Conservation (phyloP, 53 echinoderm and acorn worm species). For the Holothuria scabra region DNA sequence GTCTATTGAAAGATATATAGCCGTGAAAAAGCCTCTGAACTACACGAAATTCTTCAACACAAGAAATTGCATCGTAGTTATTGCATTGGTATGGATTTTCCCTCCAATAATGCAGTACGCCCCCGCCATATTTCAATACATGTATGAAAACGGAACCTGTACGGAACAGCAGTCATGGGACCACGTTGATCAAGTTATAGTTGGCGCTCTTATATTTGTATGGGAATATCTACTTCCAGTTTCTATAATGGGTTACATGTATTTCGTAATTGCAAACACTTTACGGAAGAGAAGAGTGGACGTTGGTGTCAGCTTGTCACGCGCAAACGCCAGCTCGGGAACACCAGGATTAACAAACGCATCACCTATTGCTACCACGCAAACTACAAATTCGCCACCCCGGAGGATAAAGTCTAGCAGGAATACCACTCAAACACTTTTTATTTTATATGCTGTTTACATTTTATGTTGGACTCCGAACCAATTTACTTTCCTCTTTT, state of each 20-base stretch:
- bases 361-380: background rate
- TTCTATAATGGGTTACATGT: constrained; percentile 69
- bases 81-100: constrained; percentile 64
- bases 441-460: constrained; percentile 79
- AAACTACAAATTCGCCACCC: constrained; percentile 29
- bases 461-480: constrained; percentile 92
- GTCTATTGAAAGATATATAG: constrained; percentile 81
- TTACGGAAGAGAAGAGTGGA: constrained; percentile 60
- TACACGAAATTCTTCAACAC: constrained; percentile 64
- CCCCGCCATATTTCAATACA: constrained; percentile 73
- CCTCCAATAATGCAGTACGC: constrained; percentile 76
- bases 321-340: constrained; percentile 18
- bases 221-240: constrained; percentile 78
- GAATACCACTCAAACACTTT: constrained; percentile 73
- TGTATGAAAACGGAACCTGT: constrained; percentile 52
- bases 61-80: constrained; percentile 60
- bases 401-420: constrained; percentile 37
- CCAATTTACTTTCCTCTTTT: constrained; percentile 81
- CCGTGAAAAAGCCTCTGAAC: constrained; percentile 71
- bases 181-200: constrained; percentile 47
- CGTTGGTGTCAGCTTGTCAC: constrained; percentile 2
- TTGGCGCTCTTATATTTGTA: constrained; percentile 64
- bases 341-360: constrained; percentile 23
- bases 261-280: constrained; percentile 63
- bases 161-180: constrained; percentile 54